Conservation (phyloP, 2,888 invertebrate species). For the Cheilosia variabilis region DNA sequence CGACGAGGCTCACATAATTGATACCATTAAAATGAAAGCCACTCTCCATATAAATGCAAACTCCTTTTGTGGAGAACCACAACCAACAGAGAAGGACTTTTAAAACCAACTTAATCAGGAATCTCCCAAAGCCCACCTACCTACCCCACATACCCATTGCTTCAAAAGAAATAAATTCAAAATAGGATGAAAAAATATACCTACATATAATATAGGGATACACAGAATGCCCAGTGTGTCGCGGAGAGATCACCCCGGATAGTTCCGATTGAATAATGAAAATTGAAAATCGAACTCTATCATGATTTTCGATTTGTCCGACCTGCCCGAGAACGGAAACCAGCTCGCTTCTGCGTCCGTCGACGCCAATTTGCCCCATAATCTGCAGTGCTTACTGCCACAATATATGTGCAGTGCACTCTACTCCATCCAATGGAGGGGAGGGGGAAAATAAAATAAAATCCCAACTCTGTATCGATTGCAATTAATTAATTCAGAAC, state of each 20-base stretch:
- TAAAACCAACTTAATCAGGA: too few relatives aligned
- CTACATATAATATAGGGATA: too few relatives aligned
- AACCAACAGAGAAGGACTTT: too few relatives aligned
- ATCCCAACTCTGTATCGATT: slow-evolving; percentile 35
- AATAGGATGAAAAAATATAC: too few relatives aligned
- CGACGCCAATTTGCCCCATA: slow-evolving; percentile 30
- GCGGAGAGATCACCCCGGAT: slow-evolving; percentile 18
- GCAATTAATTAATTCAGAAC: slow-evolving; percentile 68
- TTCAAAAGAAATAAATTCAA: too few relatives aligned
- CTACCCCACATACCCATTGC: too few relatives aligned
- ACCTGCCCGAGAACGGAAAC: slow-evolving; percentile 28
- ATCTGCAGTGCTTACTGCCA: slow-evolving; percentile 1
- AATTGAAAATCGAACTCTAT: slow-evolving; percentile 45
- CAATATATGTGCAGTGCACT: not conserved
- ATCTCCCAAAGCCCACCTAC: too few relatives aligned
- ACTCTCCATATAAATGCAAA: too few relatives aligned
- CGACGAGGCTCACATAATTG: too few relatives aligned
- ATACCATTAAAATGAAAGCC: too few relatives aligned
- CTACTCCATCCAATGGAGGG: not conserved
- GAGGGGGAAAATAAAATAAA: not conserved
- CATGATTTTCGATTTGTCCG: slow-evolving; percentile 48
- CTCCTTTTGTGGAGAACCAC: too few relatives aligned
- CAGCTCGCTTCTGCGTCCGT: not conserved
- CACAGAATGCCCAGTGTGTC: too few relatives aligned
- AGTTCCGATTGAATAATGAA: slow-evolving; percentile 65